These are phyloP conservation scores for Trachelipus rathkii DNA, from an alignment of 1,140 invertebrate species.

Conservation along the genomic window DNA sequence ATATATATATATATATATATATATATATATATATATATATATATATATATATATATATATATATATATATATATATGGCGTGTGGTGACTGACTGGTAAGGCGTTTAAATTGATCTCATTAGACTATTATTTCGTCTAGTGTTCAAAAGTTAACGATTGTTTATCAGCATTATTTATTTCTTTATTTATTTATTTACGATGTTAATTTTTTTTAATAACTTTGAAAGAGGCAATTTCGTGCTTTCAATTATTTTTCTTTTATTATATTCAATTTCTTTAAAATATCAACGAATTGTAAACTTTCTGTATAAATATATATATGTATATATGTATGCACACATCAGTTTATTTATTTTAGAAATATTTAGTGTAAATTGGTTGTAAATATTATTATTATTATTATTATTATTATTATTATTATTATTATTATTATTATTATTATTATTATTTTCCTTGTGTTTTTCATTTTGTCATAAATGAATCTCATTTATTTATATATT, in stretches of 20 bases:
- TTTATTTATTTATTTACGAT: too few species aligned
- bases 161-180: too few species aligned
- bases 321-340: not conserved
- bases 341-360: not conserved
- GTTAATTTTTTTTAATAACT: too few species aligned
- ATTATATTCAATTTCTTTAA: too few species aligned
- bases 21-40: constrained; percentile 20
- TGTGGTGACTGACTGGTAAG: not conserved
- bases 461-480: too few species aligned
- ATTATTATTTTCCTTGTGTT: not conserved
- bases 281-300: too few species aligned
- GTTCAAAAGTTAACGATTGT: not conserved
- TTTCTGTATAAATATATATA: not conserved
- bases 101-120: not conserved
- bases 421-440: not conserved
- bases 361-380: too few species aligned
- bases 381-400: not conserved
- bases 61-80: not conserved
- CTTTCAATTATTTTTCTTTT: too few species aligned
- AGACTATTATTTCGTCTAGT: not conserved
- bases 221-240: too few species aligned
- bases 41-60: constrained; percentile 20
- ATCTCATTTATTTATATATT: too few species aligned
- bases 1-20: constrained; percentile 18
- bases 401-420: not conserved